These are phyloP conservation scores for Ianthella basta DNA, from an alignment of 37 sponge, comb jelly and placozoan genomes.

Conservation along the genomic window DNA sequence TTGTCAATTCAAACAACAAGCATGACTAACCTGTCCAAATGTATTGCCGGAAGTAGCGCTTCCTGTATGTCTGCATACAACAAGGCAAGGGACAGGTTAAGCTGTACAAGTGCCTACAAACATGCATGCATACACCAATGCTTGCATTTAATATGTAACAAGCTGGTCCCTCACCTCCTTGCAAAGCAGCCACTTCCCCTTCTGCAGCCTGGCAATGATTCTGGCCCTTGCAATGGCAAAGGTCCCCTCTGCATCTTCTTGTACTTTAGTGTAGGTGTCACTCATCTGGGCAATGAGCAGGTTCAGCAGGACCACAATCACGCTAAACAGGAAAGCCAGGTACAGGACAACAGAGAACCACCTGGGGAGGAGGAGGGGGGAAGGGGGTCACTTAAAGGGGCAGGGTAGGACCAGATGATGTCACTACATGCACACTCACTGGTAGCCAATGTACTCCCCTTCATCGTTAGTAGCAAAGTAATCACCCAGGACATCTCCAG, in stretches of 20 bases:
- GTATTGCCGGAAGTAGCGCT: neutral
- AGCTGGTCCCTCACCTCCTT: too few relatives aligned
- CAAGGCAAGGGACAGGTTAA: neutral
- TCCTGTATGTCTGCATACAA: slow-evolving; percentile 4
- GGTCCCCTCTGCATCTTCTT: slow-evolving; percentile 41
- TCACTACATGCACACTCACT: slow-evolving; percentile 12
- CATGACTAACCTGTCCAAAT: slow-evolving; percentile 23
- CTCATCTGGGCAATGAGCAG: slow-evolving; percentile 52
- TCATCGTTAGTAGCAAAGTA: slow-evolving; percentile 1
- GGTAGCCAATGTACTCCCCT: slow-evolving; percentile 15
- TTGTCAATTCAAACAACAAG: too few relatives aligned
- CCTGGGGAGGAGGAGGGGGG: neutral
- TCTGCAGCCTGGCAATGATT: slow-evolving; percentile 33
- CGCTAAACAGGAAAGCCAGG: slow-evolving; percentile 35
- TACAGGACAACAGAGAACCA: slow-evolving; percentile 35
- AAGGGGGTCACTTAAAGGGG: too few relatives aligned
- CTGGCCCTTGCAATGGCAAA: slow-evolving; percentile 37
- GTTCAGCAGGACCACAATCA: slow-evolving; percentile 48
- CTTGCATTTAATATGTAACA: too few relatives aligned
- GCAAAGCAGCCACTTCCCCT: neutral
- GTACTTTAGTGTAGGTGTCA: slow-evolving; percentile 52
- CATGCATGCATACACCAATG: neutral
- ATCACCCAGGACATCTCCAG: neutral
- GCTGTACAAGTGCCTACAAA: too few relatives aligned
- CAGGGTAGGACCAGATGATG: too few relatives aligned